These are phyloP conservation scores for Balaenoptera acutorostrata DNA, from an alignment of 2,113 vertebrate species.

Conservation along the genomic window DNA sequence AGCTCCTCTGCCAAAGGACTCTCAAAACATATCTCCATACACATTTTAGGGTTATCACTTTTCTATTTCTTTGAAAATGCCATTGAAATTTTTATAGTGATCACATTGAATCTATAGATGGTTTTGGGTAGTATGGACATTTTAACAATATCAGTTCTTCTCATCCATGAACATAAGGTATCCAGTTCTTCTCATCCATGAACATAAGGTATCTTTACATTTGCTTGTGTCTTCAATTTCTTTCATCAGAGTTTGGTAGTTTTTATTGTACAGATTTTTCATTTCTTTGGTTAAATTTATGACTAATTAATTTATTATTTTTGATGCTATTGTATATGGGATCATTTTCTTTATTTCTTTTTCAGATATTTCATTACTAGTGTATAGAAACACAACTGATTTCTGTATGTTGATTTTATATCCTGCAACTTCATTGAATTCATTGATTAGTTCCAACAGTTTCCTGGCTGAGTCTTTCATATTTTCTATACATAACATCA, in stretches of 20 bases:
- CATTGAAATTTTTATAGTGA: background rate
- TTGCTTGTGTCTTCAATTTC: background rate
- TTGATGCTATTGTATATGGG: background rate
- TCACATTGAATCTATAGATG: background rate
- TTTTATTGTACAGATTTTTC: background rate
- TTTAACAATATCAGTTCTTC: background rate
- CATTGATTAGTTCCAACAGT: background rate
- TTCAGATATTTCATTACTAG: background rate
- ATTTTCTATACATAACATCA: background rate
- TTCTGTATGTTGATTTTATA: background rate
- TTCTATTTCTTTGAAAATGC: background rate
- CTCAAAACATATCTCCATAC: background rate
- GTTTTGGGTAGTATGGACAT: background rate
- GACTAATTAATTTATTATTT: background rate
- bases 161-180: background rate
- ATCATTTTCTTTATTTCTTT: background rate
- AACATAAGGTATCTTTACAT: background rate
- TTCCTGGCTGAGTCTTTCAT: background rate
- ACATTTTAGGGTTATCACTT: background rate
- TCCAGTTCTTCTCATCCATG: background rate
- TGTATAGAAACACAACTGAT: background rate
- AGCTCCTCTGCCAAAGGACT: background rate
- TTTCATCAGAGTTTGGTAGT: background rate
- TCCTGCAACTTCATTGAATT: background rate
- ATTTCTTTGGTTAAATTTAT: background rate